phyloP scores from a whole-genome alignment of 2,888 invertebrate species.

The Scelioninae gen. 1 region DNA sequence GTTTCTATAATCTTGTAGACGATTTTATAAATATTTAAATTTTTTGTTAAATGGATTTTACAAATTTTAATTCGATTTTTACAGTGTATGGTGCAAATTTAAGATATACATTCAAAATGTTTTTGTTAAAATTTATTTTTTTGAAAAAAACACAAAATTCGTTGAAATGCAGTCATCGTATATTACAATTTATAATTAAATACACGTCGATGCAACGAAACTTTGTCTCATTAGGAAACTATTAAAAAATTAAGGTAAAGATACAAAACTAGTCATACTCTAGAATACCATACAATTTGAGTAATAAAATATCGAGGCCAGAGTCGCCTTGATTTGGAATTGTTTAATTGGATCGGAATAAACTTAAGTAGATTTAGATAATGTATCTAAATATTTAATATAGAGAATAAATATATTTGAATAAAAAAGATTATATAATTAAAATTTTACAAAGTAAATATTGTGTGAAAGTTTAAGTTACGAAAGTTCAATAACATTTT shows the following conservation, averaged over 20 bases:
- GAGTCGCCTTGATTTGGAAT: slow-evolving; percentile 51
- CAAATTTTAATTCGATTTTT: no score
- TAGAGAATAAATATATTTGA: slow-evolving; percentile 76
- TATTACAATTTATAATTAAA: slow-evolving; percentile 38
- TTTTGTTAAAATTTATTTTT: no score
- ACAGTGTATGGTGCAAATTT: no score
- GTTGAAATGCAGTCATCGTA: neutral
- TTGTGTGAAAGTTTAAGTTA: no score
- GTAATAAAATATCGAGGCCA: neutral
- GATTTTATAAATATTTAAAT: no score
- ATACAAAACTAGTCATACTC: slow-evolving; percentile 39
- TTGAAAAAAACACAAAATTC: neutral
- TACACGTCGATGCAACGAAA: slow-evolving; percentile 79
- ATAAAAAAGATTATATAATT: slow-evolving; percentile 72
- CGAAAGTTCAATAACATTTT: no score
- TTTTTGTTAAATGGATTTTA: no score
- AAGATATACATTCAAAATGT: no score
- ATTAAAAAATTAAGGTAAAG: neutral
- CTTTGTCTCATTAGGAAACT: neutral
- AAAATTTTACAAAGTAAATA: no score
- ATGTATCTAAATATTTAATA: slow-evolving; percentile 72
- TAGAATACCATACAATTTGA: slow-evolving; percentile 23
- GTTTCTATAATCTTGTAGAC: no score
- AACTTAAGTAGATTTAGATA: slow-evolving; percentile 72
- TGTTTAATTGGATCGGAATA: slow-evolving; percentile 72